These are phyloP conservation scores for Polymixis flavicincta DNA, from an alignment of 2,888 invertebrate species.

Conservation along the genomic window DNA sequence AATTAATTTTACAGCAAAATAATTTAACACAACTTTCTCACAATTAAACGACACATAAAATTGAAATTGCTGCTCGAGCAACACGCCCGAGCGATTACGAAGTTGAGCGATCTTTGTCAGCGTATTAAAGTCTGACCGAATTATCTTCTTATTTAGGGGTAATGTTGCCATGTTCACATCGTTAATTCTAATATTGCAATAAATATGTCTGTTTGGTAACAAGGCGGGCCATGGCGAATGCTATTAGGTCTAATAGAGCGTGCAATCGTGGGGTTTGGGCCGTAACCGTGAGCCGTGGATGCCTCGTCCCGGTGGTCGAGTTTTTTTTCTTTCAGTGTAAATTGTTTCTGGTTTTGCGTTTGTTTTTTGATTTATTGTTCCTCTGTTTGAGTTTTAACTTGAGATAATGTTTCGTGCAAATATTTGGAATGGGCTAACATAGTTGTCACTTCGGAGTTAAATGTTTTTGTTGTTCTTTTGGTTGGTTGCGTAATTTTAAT, in stretches of 20 bases:
- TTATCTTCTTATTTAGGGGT: slow-evolving; percentile 79
- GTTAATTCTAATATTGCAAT: slow-evolving; percentile 89
- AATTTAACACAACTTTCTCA: slow-evolving; percentile 80
- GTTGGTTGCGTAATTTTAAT: slow-evolving; percentile 50
- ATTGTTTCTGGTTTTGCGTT: slow-evolving; percentile 68
- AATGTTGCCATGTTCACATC: slow-evolving; percentile 85
- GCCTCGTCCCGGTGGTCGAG: slow-evolving; percentile 71
- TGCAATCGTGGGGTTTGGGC: slow-evolving; percentile 76
- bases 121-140: slow-evolving; percentile 90
- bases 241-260: slow-evolving; percentile 83
- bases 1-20: slow-evolving; percentile 78
- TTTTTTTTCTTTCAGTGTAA: slow-evolving; percentile 65
- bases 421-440: slow-evolving; percentile 56
- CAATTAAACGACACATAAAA: slow-evolving; percentile 86
- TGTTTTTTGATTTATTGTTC: slow-evolving; percentile 70
- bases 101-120: slow-evolving; percentile 85
- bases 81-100: slow-evolving; percentile 86
- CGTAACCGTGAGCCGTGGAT: slow-evolving; percentile 45
- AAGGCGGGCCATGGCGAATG: slow-evolving; percentile 85
- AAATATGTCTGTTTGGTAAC: slow-evolving; percentile 89
- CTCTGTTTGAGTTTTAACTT: slow-evolving; percentile 58
- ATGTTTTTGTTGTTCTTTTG: slow-evolving; percentile 45
- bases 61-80: slow-evolving; percentile 81
- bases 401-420: slow-evolving; percentile 56
- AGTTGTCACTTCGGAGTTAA: slow-evolving; percentile 53